These are phyloP conservation scores for Siniperca knerii DNA, from an alignment of 2,113 vertebrate species.

Conservation along the genomic window DNA sequence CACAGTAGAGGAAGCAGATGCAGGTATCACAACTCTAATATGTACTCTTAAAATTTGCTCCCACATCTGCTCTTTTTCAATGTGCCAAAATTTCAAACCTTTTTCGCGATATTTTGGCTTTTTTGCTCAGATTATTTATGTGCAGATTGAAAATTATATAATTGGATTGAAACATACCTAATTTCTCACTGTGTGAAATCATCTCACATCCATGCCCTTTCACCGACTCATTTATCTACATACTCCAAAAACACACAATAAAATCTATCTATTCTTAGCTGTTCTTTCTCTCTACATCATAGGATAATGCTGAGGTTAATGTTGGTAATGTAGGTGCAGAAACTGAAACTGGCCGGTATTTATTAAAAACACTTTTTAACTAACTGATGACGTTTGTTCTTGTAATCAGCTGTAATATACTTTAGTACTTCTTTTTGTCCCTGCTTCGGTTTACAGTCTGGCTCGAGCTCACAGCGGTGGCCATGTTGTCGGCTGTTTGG, in stretches of 20 bases:
- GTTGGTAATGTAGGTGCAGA: background rate
- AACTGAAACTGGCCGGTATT: background rate
- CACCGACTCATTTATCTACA: background rate
- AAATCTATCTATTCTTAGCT: background rate
- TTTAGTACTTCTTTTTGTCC: background rate
- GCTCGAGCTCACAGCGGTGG: conserved; percentile 27
- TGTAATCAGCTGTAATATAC: background rate
- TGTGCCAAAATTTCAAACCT: background rate
- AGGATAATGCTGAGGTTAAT: background rate
- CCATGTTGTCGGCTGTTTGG: conserved; percentile 46
- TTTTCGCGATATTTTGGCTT: background rate
- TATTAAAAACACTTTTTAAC: background rate
- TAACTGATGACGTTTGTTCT: background rate
- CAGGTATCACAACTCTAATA: background rate
- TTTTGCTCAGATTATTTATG: background rate
- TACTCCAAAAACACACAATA: background rate
- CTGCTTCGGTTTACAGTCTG: conserved; percentile 33
- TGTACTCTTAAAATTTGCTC: background rate
- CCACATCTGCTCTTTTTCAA: too few species aligned
- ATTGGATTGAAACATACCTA: background rate
- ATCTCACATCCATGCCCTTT: background rate
- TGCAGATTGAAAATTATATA: background rate
- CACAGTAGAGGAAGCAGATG: too few species aligned
- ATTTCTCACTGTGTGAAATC: background rate
- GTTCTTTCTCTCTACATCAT: background rate